phyloP scores from a whole-genome alignment of 2,888 invertebrate species.

The Azorinus chamasolen region DNA sequence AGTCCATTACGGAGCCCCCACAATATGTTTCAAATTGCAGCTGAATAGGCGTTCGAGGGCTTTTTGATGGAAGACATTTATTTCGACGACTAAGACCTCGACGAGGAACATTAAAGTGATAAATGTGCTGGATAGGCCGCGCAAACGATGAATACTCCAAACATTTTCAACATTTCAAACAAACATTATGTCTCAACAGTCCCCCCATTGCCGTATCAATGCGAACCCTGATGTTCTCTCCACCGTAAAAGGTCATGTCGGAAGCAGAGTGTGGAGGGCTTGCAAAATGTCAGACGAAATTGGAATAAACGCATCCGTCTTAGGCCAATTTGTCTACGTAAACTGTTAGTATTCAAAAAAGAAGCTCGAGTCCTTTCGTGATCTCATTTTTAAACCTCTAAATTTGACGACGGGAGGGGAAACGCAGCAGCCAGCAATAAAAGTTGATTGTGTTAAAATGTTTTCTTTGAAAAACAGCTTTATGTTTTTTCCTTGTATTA shows the following conservation, averaged over 20 bases:
- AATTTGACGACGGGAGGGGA: too few relatives aligned
- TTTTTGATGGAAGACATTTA: slow-evolving; percentile 55
- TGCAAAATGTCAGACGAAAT: slow-evolving; percentile 38
- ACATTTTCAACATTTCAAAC: slow-evolving; percentile 25
- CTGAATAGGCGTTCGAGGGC: slow-evolving; percentile 46
- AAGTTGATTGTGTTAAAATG: too few relatives aligned
- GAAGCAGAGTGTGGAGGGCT: slow-evolving; percentile 18
- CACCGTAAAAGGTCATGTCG: slow-evolving; percentile 26
- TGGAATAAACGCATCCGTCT: slow-evolving; percentile 27
- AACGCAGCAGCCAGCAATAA: too few relatives aligned
- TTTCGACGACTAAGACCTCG: slow-evolving; percentile 45
- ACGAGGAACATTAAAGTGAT: slow-evolving; percentile 63
- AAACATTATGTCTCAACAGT: slow-evolving; percentile 46
- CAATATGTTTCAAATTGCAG: slow-evolving; percentile 68
- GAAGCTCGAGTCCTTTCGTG: too few relatives aligned
- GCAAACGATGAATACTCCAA: slow-evolving; percentile 19
- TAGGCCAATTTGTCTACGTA: slow-evolving; percentile 33
- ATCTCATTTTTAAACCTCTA: too few relatives aligned
- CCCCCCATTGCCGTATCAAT: too few relatives aligned
- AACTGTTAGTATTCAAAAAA: too few relatives aligned
- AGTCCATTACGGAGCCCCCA: slow-evolving; percentile 57
- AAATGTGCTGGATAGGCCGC: slow-evolving; percentile 51
- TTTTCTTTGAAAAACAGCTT: too few relatives aligned
- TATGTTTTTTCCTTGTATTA: too few relatives aligned
- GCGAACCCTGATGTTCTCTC: too few relatives aligned